Base-by-base conservation (phyloP, 2,113 vertebrate genomes). In the Toxotes chatareus region DNA sequence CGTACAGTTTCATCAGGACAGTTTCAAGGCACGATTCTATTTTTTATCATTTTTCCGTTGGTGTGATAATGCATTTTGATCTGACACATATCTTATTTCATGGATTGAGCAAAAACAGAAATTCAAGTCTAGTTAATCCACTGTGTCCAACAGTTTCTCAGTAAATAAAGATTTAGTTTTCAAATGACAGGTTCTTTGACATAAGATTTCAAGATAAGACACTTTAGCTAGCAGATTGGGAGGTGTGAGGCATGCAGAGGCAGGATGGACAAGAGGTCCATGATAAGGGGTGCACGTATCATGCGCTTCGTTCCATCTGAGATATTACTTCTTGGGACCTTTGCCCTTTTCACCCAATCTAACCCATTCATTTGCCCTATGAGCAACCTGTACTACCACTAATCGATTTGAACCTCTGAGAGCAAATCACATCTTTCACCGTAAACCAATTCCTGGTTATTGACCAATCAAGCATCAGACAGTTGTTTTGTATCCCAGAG, bases 311-410 rank as follows among this genome's bases (percentile, higher is more conserved):
- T 56, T 73, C 14, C 56, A 14, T 76, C 40, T 76, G n/a, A 84
- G 70, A 80, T 86, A 86, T 83, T 84, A 81, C 38, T 38, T 64
- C 62, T 65, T 57, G 12, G 7, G 49, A 80, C 73, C 62, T 75
- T 74, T 68, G 55, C 4, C 65, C 77, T 79, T 77, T 27, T 91
- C 38, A 61, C 74, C 78, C 11, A n/a, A 31, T 59, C 16, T 64
- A 44, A 65, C 76, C 12, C 17, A 38, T 14, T 63, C 23, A 42
- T 46, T 84, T 64, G 66, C 32, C 78, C 72, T 4, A 44, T 76
- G 72, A 56, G 31, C 47, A 44, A 21, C 73, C 55, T 86, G 81
- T 70, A 73, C 92, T 73, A 57, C 55, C 69, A 68, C 34, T 4
- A 27, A 83, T 88, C 31, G 38, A 86, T 84, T 47, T 0, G 4